Base-by-base conservation (phyloP, 1,140 invertebrate species). In the Rhopalosiphum maidis region DNA sequence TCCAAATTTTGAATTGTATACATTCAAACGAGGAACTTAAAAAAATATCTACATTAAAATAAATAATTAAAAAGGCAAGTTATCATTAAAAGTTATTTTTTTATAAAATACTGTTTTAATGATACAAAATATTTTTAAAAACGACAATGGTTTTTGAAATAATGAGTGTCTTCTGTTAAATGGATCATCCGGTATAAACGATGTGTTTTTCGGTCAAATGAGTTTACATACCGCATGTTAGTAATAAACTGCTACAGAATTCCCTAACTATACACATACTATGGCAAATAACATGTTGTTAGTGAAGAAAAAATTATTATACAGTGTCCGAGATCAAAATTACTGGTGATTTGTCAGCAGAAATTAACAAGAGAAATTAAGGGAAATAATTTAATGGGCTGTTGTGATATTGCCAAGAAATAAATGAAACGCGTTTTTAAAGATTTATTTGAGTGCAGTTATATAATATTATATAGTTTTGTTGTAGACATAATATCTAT, bases 301-400 rank as follows among this genome's bases (percentile, higher is more conserved):
- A 37, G 46, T 5, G 37, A 30, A 55, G 88, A 41, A 41, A 43
- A 90, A 77, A 77, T 77, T n/a, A 77, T 77, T 77, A 5, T 25
- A 60, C 21, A 90, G 37, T 46, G 41, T 25, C 51, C 37, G 25
- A 25, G 89, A 90, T 55, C 51, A 89, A 89, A 89, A 54, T 55
- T 37, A 54, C 51, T 37, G n/a, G 35, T 54, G n/a, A 54, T 48
- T 21, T 89, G 88, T 90, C 89, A 43, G 55, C 60, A 55, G 30
- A 90, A 90, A 90, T 90, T 90, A 90, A 90, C 89, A 43, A 68
- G 89, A 37, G 54, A 90, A 68, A 90, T 90, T 90, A 90, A 43
- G 37, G 25, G 15, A 41, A 48, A 90, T 90, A 25, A 55, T 90
- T 90, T 90, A 90, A 90, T 30, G 54, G 37, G 41, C 41, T n/a